Evolutionary conservation across 2,797 vertebrate species (phyloP), one percentile per base, ranked within the genome.

Genomic region (Lacerta viridis): DNA sequence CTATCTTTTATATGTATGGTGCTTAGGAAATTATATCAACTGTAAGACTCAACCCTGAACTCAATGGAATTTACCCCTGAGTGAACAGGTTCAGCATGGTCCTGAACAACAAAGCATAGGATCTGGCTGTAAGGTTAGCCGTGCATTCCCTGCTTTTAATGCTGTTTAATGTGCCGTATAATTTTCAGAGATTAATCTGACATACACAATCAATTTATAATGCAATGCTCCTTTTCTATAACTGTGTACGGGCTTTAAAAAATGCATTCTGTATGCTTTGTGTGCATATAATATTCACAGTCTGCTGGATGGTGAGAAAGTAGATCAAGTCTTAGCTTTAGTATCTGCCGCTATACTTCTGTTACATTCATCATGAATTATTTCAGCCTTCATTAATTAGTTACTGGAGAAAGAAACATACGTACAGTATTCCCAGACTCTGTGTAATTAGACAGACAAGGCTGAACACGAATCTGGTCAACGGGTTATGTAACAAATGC

Each of bases 291-390:
- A 71, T 72, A 72, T 39, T n/a, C n/a, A 23, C 5, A 36, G 25
- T 85, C 74, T 74, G 50, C 78, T 29, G 74, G 75, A 89, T 84
- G 36, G 90, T 68, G 10, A 93, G 92, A 93, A 94, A 93, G 93
- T 93, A 95, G 94, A 94, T 95, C 96, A 96, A 93, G 80, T 90
- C 90, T 94, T 96, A 94, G 96, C 90, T 91, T 96, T 92, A 71
- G 90, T 94, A 94, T 90, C 93, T 95, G 88, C 89, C 83, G 71
- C 88, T 86, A 90, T 95, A 87, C 94, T 97, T 96, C 94, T 96
- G 92, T 97, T 97, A 96, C 96, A 93, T 92, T 92, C 89, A 92
- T 94, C 96, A 97, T 97, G 91, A 97, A 97, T 97, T 97, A 97
- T 97, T 97, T 96, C 95, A 91, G 76, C 80, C 94, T 93, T 97